Evolutionary conservation across 2,888 invertebrate genomes (phyloP).

Genomic region (Rhimphoctona megacephalus): DNA sequence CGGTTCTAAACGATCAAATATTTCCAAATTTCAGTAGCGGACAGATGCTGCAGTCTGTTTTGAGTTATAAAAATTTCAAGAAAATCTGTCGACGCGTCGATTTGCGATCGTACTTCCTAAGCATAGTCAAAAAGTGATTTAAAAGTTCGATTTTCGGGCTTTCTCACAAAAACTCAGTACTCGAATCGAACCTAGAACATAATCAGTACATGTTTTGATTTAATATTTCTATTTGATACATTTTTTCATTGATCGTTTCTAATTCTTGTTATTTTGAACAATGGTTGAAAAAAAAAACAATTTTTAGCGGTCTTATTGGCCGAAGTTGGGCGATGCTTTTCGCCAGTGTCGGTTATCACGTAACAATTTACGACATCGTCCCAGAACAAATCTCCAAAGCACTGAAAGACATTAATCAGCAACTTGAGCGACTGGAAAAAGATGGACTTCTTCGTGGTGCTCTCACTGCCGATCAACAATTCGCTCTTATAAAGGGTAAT

Average conservation of each 20-base stretch:
- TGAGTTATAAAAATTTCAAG: no score
- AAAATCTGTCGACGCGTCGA: no score
- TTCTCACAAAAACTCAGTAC: not conserved
- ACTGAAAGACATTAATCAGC: slow-evolving; percentile 90
- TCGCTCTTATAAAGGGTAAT: slow-evolving; percentile 91
- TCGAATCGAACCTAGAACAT: not conserved
- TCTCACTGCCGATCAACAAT: slow-evolving; percentile 91
- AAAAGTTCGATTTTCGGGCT: not conserved
- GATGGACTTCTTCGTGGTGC: slow-evolving; percentile 91
- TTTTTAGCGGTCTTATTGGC: slow-evolving; percentile 95
- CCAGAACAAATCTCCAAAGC: slow-evolving; percentile 91
- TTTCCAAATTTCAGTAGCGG: no score
- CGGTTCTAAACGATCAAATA: no score
- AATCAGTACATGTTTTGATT: not conserved
- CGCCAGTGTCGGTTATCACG: slow-evolving; percentile 95
- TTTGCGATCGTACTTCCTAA: no score
- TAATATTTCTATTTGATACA: not conserved
- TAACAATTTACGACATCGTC: slow-evolving; percentile 93
- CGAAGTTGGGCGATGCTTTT: slow-evolving; percentile 99
- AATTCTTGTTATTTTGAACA: not conserved
- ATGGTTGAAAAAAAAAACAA: not conserved
- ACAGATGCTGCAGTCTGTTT: no score
- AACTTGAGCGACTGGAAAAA: slow-evolving; percentile 90
- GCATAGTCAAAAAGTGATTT: not conserved
- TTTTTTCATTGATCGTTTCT: not conserved